phyloP scores from a whole-genome alignment of 2,888 invertebrate genomes.

The Epiperipatus broadwayi region DNA sequence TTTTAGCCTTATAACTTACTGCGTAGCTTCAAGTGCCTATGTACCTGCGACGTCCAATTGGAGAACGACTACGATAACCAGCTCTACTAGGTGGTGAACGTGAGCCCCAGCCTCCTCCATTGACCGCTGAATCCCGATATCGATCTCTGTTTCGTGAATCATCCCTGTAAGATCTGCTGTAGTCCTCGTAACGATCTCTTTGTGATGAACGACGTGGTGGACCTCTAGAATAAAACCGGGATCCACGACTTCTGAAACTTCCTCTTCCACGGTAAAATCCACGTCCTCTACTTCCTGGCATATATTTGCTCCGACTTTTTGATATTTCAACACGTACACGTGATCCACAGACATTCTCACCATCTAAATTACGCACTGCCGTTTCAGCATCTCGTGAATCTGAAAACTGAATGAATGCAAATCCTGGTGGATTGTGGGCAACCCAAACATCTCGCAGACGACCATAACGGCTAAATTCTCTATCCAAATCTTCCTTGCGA shows the following conservation, averaged over 20 bases:
- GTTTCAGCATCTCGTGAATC: slow-evolving; percentile 70
- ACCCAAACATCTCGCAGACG: slow-evolving; percentile 81
- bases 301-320: slow-evolving; percentile 32
- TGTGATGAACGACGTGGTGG: too few relatives aligned
- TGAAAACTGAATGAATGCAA: slow-evolving; percentile 80
- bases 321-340: slow-evolving; percentile 73
- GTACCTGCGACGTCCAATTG: slow-evolving; percentile 36
- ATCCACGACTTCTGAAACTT: slow-evolving; percentile 7
- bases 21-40: too few relatives aligned
- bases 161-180: too few relatives aligned
- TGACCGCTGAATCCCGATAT: too few relatives aligned
- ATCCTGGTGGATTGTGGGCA: slow-evolving; percentile 80
- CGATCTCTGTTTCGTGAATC: too few relatives aligned
- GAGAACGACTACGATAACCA: slow-evolving; percentile 36
- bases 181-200: too few relatives aligned
- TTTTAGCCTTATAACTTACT: too few relatives aligned
- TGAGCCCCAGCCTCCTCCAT: slow-evolving; percentile 25
- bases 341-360: slow-evolving; percentile 64
- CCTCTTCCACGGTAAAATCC: slow-evolving; percentile 14
- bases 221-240: too few relatives aligned
- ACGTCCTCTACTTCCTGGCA: slow-evolving; percentile 20
- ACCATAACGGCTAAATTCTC: slow-evolving; percentile 75
- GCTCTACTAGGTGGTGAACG: slow-evolving; percentile 17
- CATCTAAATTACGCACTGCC: slow-evolving; percentile 70
- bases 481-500: slow-evolving; percentile 75